phyloP scores from a whole-genome alignment of 2,113 vertebrate species.

The Isurus oxyrinchus region DNA sequence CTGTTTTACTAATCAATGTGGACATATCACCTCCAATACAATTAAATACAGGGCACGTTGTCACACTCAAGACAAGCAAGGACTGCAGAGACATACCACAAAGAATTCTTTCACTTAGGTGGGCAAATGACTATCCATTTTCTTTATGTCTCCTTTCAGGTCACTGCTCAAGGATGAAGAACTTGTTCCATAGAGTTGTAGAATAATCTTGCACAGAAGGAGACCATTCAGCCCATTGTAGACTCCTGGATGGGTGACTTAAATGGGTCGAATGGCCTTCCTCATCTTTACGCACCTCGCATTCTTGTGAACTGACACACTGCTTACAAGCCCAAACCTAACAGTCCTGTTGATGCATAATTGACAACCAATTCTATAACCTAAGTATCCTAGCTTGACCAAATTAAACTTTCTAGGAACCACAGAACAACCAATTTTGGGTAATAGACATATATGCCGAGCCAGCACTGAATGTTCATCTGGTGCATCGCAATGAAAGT shows the following conservation, averaged over 20 bases:
- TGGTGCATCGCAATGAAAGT: not conserved
- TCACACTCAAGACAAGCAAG: not conserved
- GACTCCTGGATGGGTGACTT: not conserved
- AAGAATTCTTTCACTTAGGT: not conserved
- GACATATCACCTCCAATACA: not conserved
- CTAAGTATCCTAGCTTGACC: not conserved
- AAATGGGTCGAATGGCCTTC: not conserved
- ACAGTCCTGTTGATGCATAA: not conserved
- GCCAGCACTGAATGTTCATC: not conserved
- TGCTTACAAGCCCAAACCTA: not conserved
- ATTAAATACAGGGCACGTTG: not conserved
- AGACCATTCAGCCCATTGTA: not conserved
- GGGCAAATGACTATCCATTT: not conserved
- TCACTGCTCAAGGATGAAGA: not conserved
- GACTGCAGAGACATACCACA: not conserved
- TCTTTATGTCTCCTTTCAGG: not conserved
- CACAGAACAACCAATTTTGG: not conserved
- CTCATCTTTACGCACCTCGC: not conserved
- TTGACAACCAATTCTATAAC: not conserved
- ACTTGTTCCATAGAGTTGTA: not conserved
- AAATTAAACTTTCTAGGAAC: not conserved
- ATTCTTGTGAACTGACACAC: not conserved
- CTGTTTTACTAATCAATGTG: not conserved
- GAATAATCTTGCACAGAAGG: no score
- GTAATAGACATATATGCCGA: not conserved